Conservation (phyloP, 2,797 vertebrate species). For the Fundulus diaphanus region DNA sequence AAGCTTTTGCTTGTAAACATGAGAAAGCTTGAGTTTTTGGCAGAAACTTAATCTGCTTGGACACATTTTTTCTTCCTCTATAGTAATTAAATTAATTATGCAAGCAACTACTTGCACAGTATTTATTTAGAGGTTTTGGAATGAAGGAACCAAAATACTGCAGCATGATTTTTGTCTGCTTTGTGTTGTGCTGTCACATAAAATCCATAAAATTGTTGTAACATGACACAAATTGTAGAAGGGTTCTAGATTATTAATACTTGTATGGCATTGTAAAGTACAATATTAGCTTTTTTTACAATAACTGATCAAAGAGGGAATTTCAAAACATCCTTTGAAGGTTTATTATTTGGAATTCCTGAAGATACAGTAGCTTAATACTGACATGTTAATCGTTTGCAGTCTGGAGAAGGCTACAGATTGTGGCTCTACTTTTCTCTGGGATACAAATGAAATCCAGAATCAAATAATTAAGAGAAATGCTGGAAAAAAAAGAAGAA, state of each 20-base stretch:
- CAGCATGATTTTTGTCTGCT: too few species aligned
- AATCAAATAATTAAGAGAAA: neutral
- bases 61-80: too few species aligned
- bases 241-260: neutral
- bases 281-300: neutral
- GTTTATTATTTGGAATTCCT: neutral
- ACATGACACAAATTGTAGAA: neutral
- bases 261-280: too few species aligned
- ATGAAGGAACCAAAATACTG: too few species aligned
- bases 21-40: too few species aligned
- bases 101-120: too few species aligned
- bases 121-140: too few species aligned
- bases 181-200: neutral
- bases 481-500: slow-evolving; percentile 1
- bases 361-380: neutral
- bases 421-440: neutral
- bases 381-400: neutral
- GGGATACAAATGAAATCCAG: neutral
- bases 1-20: too few species aligned
- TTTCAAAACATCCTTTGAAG: neutral
- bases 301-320: neutral
- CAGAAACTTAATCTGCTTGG: too few species aligned
- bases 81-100: too few species aligned
- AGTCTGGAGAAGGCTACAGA: neutral
- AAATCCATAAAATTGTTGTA: neutral